Evolutionary conservation across 2,797 vertebrate species (phyloP), one percentile per base, ranked within the genome.

Genomic region (Sebastes vulpes): DNA sequence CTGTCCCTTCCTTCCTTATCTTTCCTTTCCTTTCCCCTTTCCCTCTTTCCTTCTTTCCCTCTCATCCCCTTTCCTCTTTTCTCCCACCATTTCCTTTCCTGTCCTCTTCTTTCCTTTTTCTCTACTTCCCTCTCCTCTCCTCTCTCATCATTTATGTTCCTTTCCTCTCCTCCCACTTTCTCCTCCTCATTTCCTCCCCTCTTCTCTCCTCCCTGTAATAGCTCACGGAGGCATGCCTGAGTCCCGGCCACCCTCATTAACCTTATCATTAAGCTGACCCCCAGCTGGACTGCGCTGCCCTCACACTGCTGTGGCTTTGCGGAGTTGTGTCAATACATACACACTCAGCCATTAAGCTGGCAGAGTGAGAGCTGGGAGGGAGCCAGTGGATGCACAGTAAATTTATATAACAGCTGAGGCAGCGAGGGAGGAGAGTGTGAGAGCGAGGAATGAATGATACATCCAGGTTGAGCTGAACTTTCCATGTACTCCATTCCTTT

Each of bases 251-350:
- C 89, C 84, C 85, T 94, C 88, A 92, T 94, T 95, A 94, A 95
- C 90, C 94, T 90, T 87, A 91, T 93, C 90, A 89, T 92, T 81
- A 89, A 60, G 63, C 76, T 88, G 85, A 86, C 87, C 90, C 84
- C 85, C 81, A 75, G 81, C 88, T 88, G 88, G 88, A 90, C 84
- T 21, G 16, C 42, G 2, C 65, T 77, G 82, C 83, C 81, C 84
- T 87, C 75, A n/a, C 87, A 80, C 83, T 12, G 72, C 88, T 75
- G 82, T 54, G 70, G 81, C 75, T 88, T 82, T 82, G 79, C 87
- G 77, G 60, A 83, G 81, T 59, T 92, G 85, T 93, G 92, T 91
- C 94, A 94, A 89, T 92, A 94, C 90, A 94, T 92, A 87, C 89
- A 79, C 84, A 85, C 77, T 61, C 28, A 0, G 79, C 84, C 84